Base-by-base conservation (phyloP, 92 coral and sea anemone species). In the Metridium senile region DNA sequence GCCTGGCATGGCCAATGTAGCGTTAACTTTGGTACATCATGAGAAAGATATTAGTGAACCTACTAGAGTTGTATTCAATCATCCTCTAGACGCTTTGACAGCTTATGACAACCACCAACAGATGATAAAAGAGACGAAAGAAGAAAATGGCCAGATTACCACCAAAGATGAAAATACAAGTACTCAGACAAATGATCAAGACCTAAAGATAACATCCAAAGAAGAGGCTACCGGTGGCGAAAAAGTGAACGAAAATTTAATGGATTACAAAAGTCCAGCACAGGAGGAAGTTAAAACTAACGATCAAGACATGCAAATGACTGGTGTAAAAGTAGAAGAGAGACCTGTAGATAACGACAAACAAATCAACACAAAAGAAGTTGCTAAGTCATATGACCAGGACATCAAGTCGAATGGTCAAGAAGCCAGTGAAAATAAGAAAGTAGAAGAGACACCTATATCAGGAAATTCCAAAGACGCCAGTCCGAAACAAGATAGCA, bases 21-120 rank as follows among this genome's bases (percentile, higher is more conserved):
- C 67, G 10, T 33, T 20, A 45, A 23, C 64, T 49, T 34, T 73
- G 61, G 31, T 21, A 31, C 43, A 58, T 28, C 56, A 33, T 28
- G 54, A 58, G 54, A 62, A 73, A 18, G 43, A n/a, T 45, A 9
- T 39, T 18, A 6, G 46, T 8, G 64, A 25, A 33, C 33, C 78
- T 17, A 46, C 76, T 58, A 46, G 33, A 19, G 58, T 0, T 11
- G 27, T 11, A 9, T 73, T 73, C 17, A 22, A 58, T 9, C 78
- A 54, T 43, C 78, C 78, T 20, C 1, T 73, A 20, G 78, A 73
- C 1, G 57, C 78, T 11, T 58, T 73, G 68, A 73, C 69, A 11
- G 69, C 33, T 21, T 73, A 52, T 73, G 32, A 58, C 8, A 58
- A 58, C 26, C 67, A 73, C 58, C 68, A 22, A 6, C 67, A 58